Evolutionary conservation across 2,888 invertebrate genomes (phyloP), one percentile per base, ranked within the genome.

Genomic region (Marronus borbonicus): DNA sequence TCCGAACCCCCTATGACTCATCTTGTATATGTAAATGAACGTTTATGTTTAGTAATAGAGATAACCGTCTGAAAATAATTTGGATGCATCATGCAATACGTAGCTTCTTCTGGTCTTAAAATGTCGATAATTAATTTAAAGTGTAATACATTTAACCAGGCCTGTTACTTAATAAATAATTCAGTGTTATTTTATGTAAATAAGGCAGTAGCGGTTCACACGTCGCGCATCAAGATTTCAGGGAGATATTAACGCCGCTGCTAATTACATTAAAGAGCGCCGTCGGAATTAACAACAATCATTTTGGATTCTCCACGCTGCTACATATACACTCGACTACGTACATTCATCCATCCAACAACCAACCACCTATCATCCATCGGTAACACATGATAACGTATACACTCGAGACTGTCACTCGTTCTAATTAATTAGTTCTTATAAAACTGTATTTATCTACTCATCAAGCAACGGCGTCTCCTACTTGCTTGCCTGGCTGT

Each of bases 141-240:
- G n/a, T 44, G 55, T 17, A 55, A 55, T 62, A 62, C 3, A 31
- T 62, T 14, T 31, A 31, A 24, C 28, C 62, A 62, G 14, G 31
- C 10, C 28, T 62, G 62, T 12, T 65, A 62, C 24, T 39, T 72
- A 52, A 78, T 83, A 83, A 84, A 82, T 84, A 82, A 83, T 83
- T 83, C 83, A 82, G 82, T 83, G 83, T 82, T 82, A 82, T 81
- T 84, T 84, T 83, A 84, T 84, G 83, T 79, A 82, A 84, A 84
- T 83, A 78, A 70, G 76, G 60, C 70, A 76, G 79, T 74, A 28
- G 72, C 60, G 72, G 82, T 83, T 84, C 84, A 84, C 84, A 84
- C 83, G 81, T 83, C 81, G 80, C 80, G 80, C 79, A 81, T 82
- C 80, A 79, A 82, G 82, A 82, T 82, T 78, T 75, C 80, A 74